Base-by-base conservation (phyloP, 2,113 vertebrate genomes). In the Ictalurus punctatus region DNA sequence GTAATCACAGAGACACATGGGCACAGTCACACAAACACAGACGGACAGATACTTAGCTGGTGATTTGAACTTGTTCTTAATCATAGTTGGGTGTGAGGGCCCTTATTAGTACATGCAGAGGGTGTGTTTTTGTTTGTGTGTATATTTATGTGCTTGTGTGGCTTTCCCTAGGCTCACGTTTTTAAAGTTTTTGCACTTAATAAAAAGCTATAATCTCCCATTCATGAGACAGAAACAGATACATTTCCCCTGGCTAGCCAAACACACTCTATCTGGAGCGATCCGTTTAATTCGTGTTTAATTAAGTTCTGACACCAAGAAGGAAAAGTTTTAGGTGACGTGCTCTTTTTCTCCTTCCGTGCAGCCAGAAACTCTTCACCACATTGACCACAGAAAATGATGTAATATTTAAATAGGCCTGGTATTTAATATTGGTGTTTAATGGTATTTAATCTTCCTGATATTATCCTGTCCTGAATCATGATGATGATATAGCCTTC, bases 41-140 rank as follows among this genome's bases (percentile, higher is more conserved):
- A 69, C 8, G 65, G 82, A 58, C 83, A 85, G 76, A n/a, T 58
- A 9, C 65, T 89, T 83, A 73, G 48, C 69, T 40, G 40, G 61
- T 67, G 34, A 81, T 48, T 30, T 85, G 52, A 59, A 89, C 76
- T 82, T 63, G 79, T 65, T 85, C n/a, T 37, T 61, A 56, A 81
- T 86, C 34, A 61, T 67, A 37, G 30, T 83, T 27, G 37, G 5
- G 80, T 56, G 58, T 83, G 10, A 76, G 5, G n/a, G 63, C 19
- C 10, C 30, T 80, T 48, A 69, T 87, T 82, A 69, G 48, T 87
- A 21, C 30, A 21, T 25, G 3, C 63, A 52, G 65, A 76, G 65
- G 27, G 14, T 82, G 13, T 86, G 84, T 44, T 19, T 48, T 1
- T 74, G 65, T 67, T 48, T 21, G 56, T 74, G 82, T 87, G 56